These are phyloP conservation scores for Alloplasta piceator DNA, from an alignment of 2,888 invertebrate species.

Conservation along the genomic window DNA sequence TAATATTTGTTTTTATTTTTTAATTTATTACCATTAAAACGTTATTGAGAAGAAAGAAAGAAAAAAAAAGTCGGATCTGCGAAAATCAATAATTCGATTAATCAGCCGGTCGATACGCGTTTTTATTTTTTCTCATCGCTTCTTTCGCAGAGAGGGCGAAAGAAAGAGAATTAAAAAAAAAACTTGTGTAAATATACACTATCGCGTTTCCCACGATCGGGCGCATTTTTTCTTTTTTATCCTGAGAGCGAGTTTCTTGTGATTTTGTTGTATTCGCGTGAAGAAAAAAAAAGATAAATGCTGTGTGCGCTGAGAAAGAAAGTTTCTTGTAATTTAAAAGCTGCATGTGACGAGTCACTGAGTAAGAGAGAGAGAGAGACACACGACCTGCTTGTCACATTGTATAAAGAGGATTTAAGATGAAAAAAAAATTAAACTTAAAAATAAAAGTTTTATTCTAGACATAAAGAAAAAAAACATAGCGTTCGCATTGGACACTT, in stretches of 20 bases:
- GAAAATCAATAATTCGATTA: constrained; percentile 12
- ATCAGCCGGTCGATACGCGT: not conserved
- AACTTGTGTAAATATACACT: constrained; percentile 57
- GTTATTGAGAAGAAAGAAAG: constrained; percentile 28
- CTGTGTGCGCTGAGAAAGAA: constrained; percentile 18
- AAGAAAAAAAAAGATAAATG: not conserved
- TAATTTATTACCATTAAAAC: constrained; percentile 18
- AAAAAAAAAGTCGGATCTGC: not conserved
- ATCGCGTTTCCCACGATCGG: constrained; percentile 32
- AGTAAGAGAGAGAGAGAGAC: constrained; percentile 24
- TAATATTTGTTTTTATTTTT: constrained; percentile 17
- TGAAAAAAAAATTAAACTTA: constrained; percentile 17
- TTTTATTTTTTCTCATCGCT: not conserved
- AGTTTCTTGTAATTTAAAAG: constrained; percentile 15
- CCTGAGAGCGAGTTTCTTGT: constrained; percentile 17
- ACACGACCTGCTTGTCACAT: constrained; percentile 50
- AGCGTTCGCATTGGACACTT: constrained; percentile 54
- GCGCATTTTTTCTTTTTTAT: constrained; percentile 36
- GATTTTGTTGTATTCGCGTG: constrained; percentile 29
- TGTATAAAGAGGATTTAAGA: constrained; percentile 52
- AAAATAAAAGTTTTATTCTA: constrained; percentile 57
- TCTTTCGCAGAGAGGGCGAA: not conserved
- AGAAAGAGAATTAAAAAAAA: not conserved
- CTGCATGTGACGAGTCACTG: not conserved
- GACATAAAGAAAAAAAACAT: constrained; percentile 2